These are phyloP conservation scores for Diphyllodes magnificus DNA, from an alignment of 2,113 vertebrate species.

Conservation along the genomic window DNA sequence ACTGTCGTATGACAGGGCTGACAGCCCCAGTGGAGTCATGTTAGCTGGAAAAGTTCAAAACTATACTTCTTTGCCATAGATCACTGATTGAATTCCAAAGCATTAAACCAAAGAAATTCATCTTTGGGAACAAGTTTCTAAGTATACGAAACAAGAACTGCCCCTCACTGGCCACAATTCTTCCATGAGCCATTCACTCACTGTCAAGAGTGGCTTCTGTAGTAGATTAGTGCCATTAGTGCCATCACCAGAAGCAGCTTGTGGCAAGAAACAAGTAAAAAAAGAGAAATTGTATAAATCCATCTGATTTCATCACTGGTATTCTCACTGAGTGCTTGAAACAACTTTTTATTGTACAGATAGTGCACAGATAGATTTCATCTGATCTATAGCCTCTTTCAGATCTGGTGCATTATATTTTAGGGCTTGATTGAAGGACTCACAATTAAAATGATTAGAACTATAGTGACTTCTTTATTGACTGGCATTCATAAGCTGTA, in stretches of 20 bases:
- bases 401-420: neutral
- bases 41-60: neutral
- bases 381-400: neutral
- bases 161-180: neutral
- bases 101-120: neutral
- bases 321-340: neutral
- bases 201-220: neutral
- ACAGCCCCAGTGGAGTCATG: neutral
- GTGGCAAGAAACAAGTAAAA: neutral
- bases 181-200: neutral
- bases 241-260: neutral
- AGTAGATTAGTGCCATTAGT: neutral
- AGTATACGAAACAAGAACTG: neutral
- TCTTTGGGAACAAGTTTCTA: neutral
- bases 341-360: neutral
- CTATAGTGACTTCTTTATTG: neutral
- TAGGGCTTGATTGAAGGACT: neutral
- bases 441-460: neutral
- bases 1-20: neutral
- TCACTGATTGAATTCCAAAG: neutral
- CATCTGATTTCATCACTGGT: neutral
- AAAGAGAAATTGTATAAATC: neutral
- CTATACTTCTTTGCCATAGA: neutral
- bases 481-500: neutral
- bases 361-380: neutral